A percentile compares a stretch with the other conserved stretches of the same genome.
Conservation (phyloP, 2,888 invertebrate species). For the Pseudeuparius sepicola region DNA sequence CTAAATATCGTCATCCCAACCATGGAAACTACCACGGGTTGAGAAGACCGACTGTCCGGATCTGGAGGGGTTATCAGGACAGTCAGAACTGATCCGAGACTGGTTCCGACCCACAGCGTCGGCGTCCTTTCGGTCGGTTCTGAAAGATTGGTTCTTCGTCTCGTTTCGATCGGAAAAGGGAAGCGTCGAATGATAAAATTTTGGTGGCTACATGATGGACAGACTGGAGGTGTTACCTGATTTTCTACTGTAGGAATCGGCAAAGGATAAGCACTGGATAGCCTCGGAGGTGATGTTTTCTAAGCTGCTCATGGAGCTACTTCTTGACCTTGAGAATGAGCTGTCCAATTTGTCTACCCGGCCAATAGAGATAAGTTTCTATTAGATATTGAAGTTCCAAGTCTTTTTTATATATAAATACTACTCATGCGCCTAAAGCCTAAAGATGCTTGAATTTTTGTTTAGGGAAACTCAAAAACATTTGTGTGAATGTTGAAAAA, state of each 20-base stretch:
- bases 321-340: slow-evolving; percentile 91
- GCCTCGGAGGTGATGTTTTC: slow-evolving; percentile 95
- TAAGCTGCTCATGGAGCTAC: slow-evolving; percentile 95
- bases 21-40: slow-evolving; percentile 80
- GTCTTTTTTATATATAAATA: background rate
- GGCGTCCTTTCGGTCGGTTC: slow-evolving; percentile 76
- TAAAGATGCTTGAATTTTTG: no score
- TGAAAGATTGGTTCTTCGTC: no score
- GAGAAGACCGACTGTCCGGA: slow-evolving; percentile 69
- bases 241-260: slow-evolving; percentile 90
- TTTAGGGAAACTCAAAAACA: no score
- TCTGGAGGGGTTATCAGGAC: slow-evolving; percentile 78
- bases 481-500: no score
- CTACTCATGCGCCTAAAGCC: slow-evolving; percentile 1
- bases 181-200: no score
- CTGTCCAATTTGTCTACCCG: slow-evolving; percentile 94
- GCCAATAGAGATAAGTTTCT: slow-evolving; percentile 45
- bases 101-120: slow-evolving; percentile 96
- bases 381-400: slow-evolving; percentile 17
- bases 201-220: no score
- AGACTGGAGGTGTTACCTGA: no score
- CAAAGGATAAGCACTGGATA: slow-evolving; percentile 91
- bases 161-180: no score
- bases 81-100: slow-evolving; percentile 90
- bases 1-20: slow-evolving; percentile 95